These are phyloP conservation scores for Globodera rostochiensis DNA, from an alignment of 1,140 invertebrate species.

Conservation along the genomic window DNA sequence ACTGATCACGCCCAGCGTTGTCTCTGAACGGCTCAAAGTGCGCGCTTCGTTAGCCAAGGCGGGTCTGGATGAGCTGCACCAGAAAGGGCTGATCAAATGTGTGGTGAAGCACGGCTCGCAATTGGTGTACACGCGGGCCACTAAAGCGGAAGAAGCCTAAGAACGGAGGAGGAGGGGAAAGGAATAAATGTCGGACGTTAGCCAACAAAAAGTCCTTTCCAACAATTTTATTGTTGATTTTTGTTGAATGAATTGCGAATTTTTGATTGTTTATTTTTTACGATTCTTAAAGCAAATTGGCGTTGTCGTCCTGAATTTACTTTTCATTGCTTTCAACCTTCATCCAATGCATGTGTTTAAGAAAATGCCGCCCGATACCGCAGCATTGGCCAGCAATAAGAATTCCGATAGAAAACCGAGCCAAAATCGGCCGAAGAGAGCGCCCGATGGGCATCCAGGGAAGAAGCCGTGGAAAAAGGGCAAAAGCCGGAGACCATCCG, in stretches of 20 bases:
- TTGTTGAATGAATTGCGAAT: background rate
- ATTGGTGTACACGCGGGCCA: conserved; percentile 93
- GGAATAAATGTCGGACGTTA: background rate
- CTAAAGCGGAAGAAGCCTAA: conserved; percentile 77
- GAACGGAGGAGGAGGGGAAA: background rate
- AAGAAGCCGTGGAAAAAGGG: background rate
- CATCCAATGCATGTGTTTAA: no score
- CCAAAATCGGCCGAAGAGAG: background rate
- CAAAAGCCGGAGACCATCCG: background rate
- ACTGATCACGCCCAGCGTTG: conserved; percentile 96
- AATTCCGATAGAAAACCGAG: background rate
- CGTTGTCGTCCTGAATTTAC: no score
- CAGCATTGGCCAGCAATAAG: background rate
- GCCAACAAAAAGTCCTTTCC: no score
- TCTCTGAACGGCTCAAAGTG: conserved; percentile 96
- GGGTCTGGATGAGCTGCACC: conserved; percentile 86
- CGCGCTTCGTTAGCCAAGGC: conserved; percentile 92
- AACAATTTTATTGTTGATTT: background rate
- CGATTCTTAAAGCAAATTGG: no score
- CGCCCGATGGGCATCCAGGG: background rate
- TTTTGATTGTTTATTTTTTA: background rate
- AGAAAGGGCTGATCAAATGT: conserved; percentile 85
- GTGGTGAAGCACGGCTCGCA: conserved; percentile 96
- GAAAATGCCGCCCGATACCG: background rate
- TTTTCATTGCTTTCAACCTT: no score